A percentile compares a stretch with the other conserved stretches of the same genome.
phyloP scores from a whole-genome alignment of 2,888 invertebrate genomes.

The Chrysolina americana region DNA sequence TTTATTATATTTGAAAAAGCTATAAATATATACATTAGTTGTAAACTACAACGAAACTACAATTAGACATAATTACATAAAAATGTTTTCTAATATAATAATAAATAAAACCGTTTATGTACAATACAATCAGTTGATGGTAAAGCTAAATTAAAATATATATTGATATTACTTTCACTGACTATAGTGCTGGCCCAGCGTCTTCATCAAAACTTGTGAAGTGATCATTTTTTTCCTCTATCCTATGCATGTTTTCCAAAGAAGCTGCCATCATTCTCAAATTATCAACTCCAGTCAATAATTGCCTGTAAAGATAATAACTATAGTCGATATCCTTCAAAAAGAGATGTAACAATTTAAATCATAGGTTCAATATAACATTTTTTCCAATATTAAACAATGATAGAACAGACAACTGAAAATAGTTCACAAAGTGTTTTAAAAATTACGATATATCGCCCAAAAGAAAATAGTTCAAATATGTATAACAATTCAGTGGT shows the following conservation, averaged over 20 bases:
- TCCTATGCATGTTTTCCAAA: conserved; percentile 74
- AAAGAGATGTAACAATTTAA: too few relatives aligned
- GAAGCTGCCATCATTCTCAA: conserved; percentile 77
- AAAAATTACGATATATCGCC: too few relatives aligned
- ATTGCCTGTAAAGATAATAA: conserved; percentile 72
- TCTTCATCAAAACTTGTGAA: conserved; percentile 71
- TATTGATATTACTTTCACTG: conserved; percentile 29
- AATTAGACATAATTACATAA: conserved; percentile 58
- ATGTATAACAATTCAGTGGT: too few relatives aligned
- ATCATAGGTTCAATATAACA: too few relatives aligned
- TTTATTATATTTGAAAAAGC: conserved; percentile 26
- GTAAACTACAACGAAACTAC: conserved; percentile 31
- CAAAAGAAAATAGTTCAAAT: too few relatives aligned
- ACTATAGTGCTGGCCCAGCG: conserved; percentile 69
- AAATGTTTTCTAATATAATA: conserved; percentile 53
- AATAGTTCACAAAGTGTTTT: too few relatives aligned
- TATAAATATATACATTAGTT: conserved; percentile 38
- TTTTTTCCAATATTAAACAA: too few relatives aligned
- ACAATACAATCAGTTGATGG: conserved; percentile 50
- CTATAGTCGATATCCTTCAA: too few relatives aligned
- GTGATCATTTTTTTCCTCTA: conserved; percentile 71
- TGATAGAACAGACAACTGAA: too few relatives aligned
- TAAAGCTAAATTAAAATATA: conserved; percentile 42
- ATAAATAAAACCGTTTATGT: conserved; percentile 57
- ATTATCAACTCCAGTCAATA: conserved; percentile 78